phyloP scores from a whole-genome alignment of 2,888 invertebrate genomes.

The Drosophila diplacantha region DNA sequence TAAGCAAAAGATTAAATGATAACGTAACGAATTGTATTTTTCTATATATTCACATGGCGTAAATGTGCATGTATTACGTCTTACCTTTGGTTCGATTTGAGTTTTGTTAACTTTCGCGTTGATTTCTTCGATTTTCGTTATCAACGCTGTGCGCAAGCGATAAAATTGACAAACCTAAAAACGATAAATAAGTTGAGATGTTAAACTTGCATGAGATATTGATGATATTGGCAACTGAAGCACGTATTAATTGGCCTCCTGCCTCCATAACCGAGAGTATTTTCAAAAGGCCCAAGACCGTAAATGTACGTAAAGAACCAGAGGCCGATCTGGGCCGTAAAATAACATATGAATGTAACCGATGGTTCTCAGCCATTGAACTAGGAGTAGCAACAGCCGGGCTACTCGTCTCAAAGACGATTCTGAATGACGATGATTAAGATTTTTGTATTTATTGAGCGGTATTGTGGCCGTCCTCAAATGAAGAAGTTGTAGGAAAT shows the following conservation, averaged over 20 bases:
- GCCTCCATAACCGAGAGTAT: constrained; percentile 46
- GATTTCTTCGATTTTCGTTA: constrained; percentile 55
- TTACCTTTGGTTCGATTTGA: constrained; percentile 42
- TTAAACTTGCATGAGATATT: constrained; percentile 30
- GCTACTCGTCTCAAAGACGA: constrained; percentile 60
- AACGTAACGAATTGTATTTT: constrained; percentile 42
- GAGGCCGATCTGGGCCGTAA: constrained; percentile 14
- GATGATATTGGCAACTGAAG: constrained; percentile 49
- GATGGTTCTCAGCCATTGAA: constrained; percentile 41
- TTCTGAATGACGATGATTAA: constrained; percentile 25
- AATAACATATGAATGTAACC: constrained; percentile 46
- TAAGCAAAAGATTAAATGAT: constrained; percentile 29
- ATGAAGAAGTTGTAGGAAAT: constrained; percentile 57
- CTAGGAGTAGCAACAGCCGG: constrained; percentile 38
- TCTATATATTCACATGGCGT: constrained; percentile 19
- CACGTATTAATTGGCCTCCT: constrained; percentile 58
- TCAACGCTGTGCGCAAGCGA: constrained; percentile 67
- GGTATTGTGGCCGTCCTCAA: constrained; percentile 29
- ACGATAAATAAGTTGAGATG: constrained; percentile 37
- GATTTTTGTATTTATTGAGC: constrained; percentile 45
- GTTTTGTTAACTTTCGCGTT: constrained; percentile 60
- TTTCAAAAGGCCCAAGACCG: constrained; percentile 36
- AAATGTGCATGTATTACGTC: constrained; percentile 29
- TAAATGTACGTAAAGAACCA: constrained; percentile 45
- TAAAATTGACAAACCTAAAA: constrained; percentile 23